phyloP scores from a whole-genome alignment of 2,797 vertebrate species.

The Sardinella longiceps region DNA sequence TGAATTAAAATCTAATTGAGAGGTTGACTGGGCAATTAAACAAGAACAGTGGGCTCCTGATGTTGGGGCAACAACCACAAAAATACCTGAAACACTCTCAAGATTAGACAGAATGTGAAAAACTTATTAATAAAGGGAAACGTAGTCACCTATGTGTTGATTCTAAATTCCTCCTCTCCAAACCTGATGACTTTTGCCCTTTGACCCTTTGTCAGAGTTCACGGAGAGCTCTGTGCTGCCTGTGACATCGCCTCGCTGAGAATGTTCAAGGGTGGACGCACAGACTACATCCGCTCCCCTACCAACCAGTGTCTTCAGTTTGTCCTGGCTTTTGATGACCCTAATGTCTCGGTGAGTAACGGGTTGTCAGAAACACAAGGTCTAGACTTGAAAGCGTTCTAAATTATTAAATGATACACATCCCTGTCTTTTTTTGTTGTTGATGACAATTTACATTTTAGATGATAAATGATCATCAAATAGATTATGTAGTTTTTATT shows the following conservation, averaged over 20 bases:
- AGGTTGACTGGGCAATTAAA: too few species aligned
- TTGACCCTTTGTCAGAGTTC: slow-evolving; percentile 68
- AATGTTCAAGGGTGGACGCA: slow-evolving; percentile 79
- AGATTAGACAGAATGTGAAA: too few species aligned
- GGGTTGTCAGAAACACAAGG: neutral
- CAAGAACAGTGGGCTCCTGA: too few species aligned
- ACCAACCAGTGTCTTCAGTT: slow-evolving; percentile 76
- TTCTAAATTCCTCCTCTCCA: neutral
- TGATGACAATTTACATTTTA: neutral
- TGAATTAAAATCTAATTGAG: neutral
- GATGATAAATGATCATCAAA: neutral
- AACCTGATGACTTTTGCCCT: neutral
- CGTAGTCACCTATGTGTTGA: neutral
- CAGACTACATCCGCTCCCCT: slow-evolving; percentile 79
- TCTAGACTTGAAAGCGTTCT: neutral
- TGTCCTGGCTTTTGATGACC: slow-evolving; percentile 71
- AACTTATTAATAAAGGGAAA: too few species aligned
- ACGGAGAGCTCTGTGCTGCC: slow-evolving; percentile 73
- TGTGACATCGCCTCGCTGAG: slow-evolving; percentile 79
- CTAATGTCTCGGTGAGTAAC: slow-evolving; percentile 63
- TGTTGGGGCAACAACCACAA: too few species aligned
- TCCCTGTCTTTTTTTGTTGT: neutral
- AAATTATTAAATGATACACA: neutral
- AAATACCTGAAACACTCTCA: too few species aligned
- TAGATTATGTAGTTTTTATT: neutral